Evolutionary conservation across 2,888 invertebrate genomes (phyloP), one percentile per base, ranked within the genome.

Genomic region (Perdita meconis): DNA sequence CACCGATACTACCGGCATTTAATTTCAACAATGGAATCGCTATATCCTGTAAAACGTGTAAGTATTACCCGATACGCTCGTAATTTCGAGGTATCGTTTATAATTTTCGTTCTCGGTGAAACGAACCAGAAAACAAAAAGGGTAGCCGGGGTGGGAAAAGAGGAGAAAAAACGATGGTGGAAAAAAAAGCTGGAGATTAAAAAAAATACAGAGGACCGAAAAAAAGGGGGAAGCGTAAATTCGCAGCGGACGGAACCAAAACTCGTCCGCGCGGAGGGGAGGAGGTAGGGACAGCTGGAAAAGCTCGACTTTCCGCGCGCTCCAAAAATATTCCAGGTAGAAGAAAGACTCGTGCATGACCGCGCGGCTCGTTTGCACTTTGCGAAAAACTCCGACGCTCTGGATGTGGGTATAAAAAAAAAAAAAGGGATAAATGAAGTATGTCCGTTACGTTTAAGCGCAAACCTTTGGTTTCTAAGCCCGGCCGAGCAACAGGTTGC

Each of bases 391-490:
- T 50, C 70, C 65, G 67, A 55, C 30, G 30, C 30, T 30, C 50
- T 80, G 67, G 57, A 70, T 67, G 51, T 50, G 55, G 47, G 69
- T 60, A 56, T 42, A 70, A 64, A 73, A 69, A 67, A 57, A 77
- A 47, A 22, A 24, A 38, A 50, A 3, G 51, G 53, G 74, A 75
- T 64, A 75, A 75, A 75, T 67, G 65, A 71, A 71, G 71, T 80
- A 71, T 74, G 82, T 84, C 81, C 78, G 81, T 85, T 85, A 80
- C 84, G 81, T 85, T 83, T 85, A 83, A 85, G 69, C 83, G 81
- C 84, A 73, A 85, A 81, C 85, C 82, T 79, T 85, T 84, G 84
- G 86, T 79, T 85, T 86, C 86, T 86, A 85, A 86, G 84, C 86
- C 82, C 86, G 76, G 63, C 47, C 63, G 86, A 60, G 85, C 85